Evolutionary conservation across 2,113 vertebrate genomes (phyloP).

Genomic region (Opisthocomus hoazin): DNA sequence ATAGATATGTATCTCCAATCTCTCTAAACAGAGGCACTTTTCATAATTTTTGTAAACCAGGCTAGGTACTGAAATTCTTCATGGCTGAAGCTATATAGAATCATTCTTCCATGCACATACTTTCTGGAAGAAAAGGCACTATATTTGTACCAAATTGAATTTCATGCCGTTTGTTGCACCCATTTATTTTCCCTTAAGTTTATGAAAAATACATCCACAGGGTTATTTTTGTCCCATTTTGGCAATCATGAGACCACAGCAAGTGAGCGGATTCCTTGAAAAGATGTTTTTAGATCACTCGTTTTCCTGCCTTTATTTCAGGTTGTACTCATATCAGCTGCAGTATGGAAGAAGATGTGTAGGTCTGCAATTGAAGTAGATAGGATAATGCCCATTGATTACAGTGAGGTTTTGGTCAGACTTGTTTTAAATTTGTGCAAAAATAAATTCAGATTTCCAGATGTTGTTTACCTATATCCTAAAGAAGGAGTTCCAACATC

Average conservation of each 20-base stretch:
- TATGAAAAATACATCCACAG: not conserved
- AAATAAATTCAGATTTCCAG: not conserved
- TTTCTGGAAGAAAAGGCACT: not conserved
- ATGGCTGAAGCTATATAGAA: not conserved
- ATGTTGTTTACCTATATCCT: not conserved
- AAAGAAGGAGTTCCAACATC: not conserved
- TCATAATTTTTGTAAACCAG: not conserved
- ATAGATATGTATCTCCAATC: not conserved
- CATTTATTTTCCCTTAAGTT: not conserved
- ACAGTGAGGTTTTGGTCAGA: not conserved
- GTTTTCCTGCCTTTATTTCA: not conserved
- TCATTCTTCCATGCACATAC: not conserved
- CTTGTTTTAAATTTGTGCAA: not conserved
- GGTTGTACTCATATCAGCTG: not conserved
- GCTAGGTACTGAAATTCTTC: not conserved
- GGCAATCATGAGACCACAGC: not conserved
- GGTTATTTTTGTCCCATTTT: not conserved
- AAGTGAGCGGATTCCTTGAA: not conserved
- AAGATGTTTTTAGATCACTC: not conserved
- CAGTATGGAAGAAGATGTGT: not conserved
- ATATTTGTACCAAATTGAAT: not conserved
- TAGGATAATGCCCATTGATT: not conserved
- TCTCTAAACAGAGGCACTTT: not conserved
- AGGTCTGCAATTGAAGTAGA: not conserved
- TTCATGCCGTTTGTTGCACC: not conserved